Evolutionary conservation across 2,797 vertebrate species (phyloP), one percentile per base, ranked within the genome.

Genomic region (Cossypha caffra): DNA sequence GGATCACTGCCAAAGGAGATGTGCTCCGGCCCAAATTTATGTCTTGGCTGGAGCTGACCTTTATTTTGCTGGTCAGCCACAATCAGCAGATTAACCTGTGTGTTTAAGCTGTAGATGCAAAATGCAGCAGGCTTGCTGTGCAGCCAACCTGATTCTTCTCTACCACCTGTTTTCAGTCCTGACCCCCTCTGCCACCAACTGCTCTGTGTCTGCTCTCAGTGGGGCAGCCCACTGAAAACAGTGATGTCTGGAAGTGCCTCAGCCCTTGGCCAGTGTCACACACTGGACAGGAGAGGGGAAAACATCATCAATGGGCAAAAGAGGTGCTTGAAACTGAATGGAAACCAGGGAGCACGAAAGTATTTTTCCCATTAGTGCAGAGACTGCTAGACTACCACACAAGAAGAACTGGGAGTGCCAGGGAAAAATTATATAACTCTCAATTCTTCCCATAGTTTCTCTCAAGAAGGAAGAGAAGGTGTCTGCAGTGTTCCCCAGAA

Each of bases 121-220:
- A 92, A 90, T 1, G 3, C 10, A 50, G 18, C 6, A 13, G 54
- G 37, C 13, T 23, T 17, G 5, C 11, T 2, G 0, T 10, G 35
- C 0, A 0, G 28, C 31, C 5, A 2, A 0, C 29, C 58, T 3
- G 0, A 6, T 11, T 55, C 15, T 67, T 74, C 31, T 28, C 28
- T 20, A 25, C 16, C 15, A 29, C 9, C 21, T 26, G 28, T 31
- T 68, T 58, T 67, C 66, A 54, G 21, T 40, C 66, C 50, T 58
- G 29, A 37, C 8, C 5, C 28, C 28, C 0, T 1, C 18, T 45
- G 25, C 17, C 38, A 63, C 7, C 24, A 50, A 1, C 13, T 42
- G 5, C 26, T 21, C 68, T 13, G 20, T 37, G 37, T 45, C 42
- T 74, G 29, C 13, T 57, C 52, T 48, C 19, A 9, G 20, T 1